phyloP scores from a whole-genome alignment of 2,888 invertebrate genomes.

The Tanypteryx hageni region DNA sequence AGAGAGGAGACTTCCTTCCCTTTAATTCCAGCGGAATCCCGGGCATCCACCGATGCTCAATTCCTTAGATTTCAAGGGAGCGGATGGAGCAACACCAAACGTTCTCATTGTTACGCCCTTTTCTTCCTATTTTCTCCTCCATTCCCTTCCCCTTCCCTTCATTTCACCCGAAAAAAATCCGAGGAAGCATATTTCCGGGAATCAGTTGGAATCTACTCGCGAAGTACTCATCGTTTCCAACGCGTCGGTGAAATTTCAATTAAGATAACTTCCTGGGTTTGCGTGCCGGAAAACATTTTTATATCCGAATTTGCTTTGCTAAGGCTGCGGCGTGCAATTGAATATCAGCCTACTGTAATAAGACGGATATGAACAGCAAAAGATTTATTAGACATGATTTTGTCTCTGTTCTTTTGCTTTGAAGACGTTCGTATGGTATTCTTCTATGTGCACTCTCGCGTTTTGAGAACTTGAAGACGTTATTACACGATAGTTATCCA shows the following conservation, averaged over 20 bases:
- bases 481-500: no score
- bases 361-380: not conserved
- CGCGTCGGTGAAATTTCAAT: not conserved
- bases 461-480: no score
- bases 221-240: not conserved
- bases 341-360: not conserved
- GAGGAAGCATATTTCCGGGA: not conserved
- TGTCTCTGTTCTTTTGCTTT: not conserved
- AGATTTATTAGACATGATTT: constrained; percentile 1
- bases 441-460: no score
- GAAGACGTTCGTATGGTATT: no score
- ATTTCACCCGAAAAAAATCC: not conserved
- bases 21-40: not conserved
- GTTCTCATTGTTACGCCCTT: not conserved
- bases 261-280: not conserved
- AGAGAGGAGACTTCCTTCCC: not conserved
- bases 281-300: not conserved
- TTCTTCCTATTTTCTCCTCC: not conserved
- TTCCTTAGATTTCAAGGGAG: not conserved
- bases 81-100: not conserved
- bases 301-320: not conserved
- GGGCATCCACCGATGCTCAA: not conserved
- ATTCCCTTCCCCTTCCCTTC: not conserved
- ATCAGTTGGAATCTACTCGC: not conserved
- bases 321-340: not conserved